Base-by-base conservation (phyloP, 2,888 invertebrate species). In the Scaptomyza caliginosa region DNA sequence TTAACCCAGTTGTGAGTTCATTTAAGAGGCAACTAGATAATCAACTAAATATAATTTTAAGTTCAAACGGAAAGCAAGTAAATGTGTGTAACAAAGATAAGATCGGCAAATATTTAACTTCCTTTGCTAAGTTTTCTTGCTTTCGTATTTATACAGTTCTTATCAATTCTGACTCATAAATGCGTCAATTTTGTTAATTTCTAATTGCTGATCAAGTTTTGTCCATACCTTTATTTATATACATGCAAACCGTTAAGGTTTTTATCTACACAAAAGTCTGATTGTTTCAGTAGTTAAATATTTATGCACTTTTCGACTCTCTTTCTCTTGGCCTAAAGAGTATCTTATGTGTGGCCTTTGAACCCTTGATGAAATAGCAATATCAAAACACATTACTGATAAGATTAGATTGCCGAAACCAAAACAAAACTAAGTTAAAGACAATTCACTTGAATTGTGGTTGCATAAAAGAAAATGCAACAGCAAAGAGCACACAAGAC, bases 161-260 rank as follows among this genome's bases (percentile, higher is more conserved):
- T 79, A 79, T 79, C 79, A 19, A 3, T 16, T 28, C 58, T 80
- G 79, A 86, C 28, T 83, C 84, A 86, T 1, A 39, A 59, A 60
- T 73, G 69, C 80, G 83, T 73, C 73, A 73, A 79, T 64, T 59
- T 74, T 59, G 23, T 38, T 51, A 32, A 70, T 49, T 64, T 45
- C 48, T 66, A 66, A 77, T 73, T 74, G 81, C 48, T 28, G 26
- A 79, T 71, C 57, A 51, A 63, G 13, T 7, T 21, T 26, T 13
- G 30, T 43, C 7, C 30, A 50, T 40, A 54, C n/a, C n/a, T n/a
- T n/a, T 2, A 24, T 17, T 28, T 50, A 32, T 21, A 32, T 21
- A 54, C 45, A 23, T 1, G 17, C 49, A 21, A 11, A 13, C 43
- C n/a, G n/a, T n/a, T n/a, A n/a, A n/a, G n/a, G n/a, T n/a, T n/a